Evolutionary conservation across 2,888 invertebrate genomes (phyloP), one percentile per base, ranked within the genome.

Genomic region (Schizaphis graminum): DNA sequence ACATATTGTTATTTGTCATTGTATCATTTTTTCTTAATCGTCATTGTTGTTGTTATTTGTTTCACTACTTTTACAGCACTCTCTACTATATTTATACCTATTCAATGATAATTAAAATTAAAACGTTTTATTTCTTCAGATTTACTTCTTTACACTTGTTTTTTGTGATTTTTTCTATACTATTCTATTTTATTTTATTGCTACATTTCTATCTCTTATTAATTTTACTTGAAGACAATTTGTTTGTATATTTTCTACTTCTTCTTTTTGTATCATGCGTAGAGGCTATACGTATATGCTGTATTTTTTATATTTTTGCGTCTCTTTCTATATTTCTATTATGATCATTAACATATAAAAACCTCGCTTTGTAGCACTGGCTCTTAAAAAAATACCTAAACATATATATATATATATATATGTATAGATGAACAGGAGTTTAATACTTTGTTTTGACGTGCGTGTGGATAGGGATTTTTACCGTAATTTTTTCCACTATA

Each of bases 381-480:
- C 53, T 53, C 88, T 26, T 67, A 67, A 56, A 84, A 84, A 53
- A 53, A 35, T 28, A 67, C 24, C n/a, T n/a, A 10, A 67, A 90
- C 11, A 47, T 16, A 77, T 35, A 41, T 57, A 41, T 16, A n/a
- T n/a, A 89, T 56, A 77, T 67, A 47, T 13, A 86, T 57, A 77
- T 67, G 47, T 26, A 86, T 28, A 77, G 35, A 67, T 47, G 61
- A 61, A 49, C 92, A 61, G 47, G 49, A 87, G 92, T 88, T 67
- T 67, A 92, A 92, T 67, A 77, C 53, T 77, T 93, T 93, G 88
- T 93, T 93, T 92, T 77, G 41, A 93, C 92, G 77, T 93, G 77
- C 77, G 67, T 89, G 44, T 41, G 92, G 77, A 44, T 77, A 77
- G 53, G 49, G 35, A 16, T 61, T 92, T 87, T 56, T 4, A 47